These are phyloP conservation scores for Danio tinwini DNA, from an alignment of 2,797 vertebrate genomes.

Conservation along the genomic window DNA sequence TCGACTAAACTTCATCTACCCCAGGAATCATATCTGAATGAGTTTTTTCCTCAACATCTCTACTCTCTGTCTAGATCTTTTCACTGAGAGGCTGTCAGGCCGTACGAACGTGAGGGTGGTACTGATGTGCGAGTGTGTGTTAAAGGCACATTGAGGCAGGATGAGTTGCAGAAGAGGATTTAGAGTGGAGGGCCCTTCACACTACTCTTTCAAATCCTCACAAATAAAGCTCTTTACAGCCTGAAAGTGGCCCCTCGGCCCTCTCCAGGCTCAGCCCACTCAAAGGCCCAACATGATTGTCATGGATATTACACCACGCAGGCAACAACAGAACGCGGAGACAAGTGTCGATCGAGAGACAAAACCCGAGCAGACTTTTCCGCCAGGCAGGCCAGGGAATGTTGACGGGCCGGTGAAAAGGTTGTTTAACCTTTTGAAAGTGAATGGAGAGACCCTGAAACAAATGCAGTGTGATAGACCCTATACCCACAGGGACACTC, in stretches of 20 bases:
- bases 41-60: slow-evolving; percentile 44
- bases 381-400: slow-evolving; percentile 84
- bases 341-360: slow-evolving; percentile 91
- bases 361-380: slow-evolving; percentile 92
- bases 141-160: slow-evolving; percentile 92
- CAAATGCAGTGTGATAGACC: slow-evolving; percentile 97
- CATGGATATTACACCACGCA: slow-evolving; percentile 98
- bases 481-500: slow-evolving; percentile 86
- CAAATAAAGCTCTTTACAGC: slow-evolving; percentile 98
- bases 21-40: slow-evolving; percentile 37
- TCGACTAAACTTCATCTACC: slow-evolving; percentile 15
- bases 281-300: slow-evolving; percentile 97
- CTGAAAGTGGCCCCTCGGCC: slow-evolving; percentile 96
- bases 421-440: slow-evolving; percentile 99
- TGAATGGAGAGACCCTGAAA: slow-evolving; percentile 90
- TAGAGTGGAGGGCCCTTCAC: slow-evolving; percentile 92
- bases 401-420: slow-evolving; percentile 98
- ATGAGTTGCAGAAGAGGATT: slow-evolving; percentile 95
- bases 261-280: slow-evolving; percentile 78
- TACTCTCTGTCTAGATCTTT: slow-evolving; percentile 67
- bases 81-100: slow-evolving; percentile 84
- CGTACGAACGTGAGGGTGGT: slow-evolving; percentile 94
- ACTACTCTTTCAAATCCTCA: slow-evolving; percentile 97
- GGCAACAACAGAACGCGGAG: slow-evolving; percentile 93
- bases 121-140: slow-evolving; percentile 87